Base-by-base conservation (phyloP, 1,140 invertebrate genomes). In the Dinoponera quadriceps region DNA sequence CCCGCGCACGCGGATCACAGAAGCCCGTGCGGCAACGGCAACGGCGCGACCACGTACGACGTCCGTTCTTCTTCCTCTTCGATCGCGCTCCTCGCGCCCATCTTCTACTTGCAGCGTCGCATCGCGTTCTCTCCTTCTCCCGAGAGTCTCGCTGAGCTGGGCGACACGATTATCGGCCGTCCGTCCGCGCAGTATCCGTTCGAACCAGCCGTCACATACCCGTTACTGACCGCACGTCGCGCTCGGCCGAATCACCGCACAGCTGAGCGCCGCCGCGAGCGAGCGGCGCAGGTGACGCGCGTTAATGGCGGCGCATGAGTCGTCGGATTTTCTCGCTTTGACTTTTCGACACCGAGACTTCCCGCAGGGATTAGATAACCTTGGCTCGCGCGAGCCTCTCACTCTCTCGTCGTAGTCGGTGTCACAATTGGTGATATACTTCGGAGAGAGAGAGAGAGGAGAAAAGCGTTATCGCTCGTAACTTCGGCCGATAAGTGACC, bases 231-330 rank as follows among this genome's bases (percentile, higher is more conserved):
- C 13, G 25, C 59, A 55, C n/a, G 60, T 44, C 9, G 55, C 55
- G n/a, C n/a, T n/a, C n/a, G 54, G 51, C 22, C 65, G 63, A 80
- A 33, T 69, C 75, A 69, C 57, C 60, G 38, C 66, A 27, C 75
- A 80, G 75, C 75, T 80, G 75, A 71, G 75, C 75, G 75, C 38
- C 51, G 75, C 75, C 33, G 71, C 69, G 18, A 65, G 51, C 33
- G 54, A 22, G 44, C 16, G n/a, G 5, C 29, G 18, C 65, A 69
- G 51, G n/a, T 27, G 49, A 71, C n/a, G 75, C 75, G 75, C 75
- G 57, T 14, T 0, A 68, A 69, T 78, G 75, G 38, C 51, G 68
- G 55, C 57, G 22, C 55, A 57, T 57, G 63, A 63, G 25, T 29
- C 16, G 18, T 20, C 66, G 44, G 44, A 77, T 75, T 65, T 54